Evolutionary conservation across 1,140 invertebrate genomes (phyloP), one percentile per base, ranked within the genome.

Genomic region (Mizuhopecten yessoensis): DNA sequence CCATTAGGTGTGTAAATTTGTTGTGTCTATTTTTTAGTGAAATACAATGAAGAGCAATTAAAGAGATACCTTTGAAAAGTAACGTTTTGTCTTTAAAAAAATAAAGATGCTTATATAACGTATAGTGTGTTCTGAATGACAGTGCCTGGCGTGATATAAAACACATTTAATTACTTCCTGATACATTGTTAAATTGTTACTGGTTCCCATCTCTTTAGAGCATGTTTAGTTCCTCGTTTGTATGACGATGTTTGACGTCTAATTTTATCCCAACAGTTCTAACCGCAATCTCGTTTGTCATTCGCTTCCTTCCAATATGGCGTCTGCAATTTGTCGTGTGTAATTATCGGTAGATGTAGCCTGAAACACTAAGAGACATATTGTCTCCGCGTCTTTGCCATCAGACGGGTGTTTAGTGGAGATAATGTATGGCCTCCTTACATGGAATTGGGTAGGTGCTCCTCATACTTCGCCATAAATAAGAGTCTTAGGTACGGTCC

Each of bases 381-480:
- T 75, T 75, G 57, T 75, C 57, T 29, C 57, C 9, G 57, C 57
- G 57, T 75, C 57, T 75, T 75, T 17, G 5, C 57, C 57, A 75
- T 75, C 57, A 75, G 57, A 75, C 57, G 57, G 57, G 57, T 75
- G 57, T 75, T 75, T 75, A 75, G 57, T 5, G 57, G 57, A 75
- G 15, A 75, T 75, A 75, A 75, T 75, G n/a, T 75, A 75, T n/a
- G 0, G n/a, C 57, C 17, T 75, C 57, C 57, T 75, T 75, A 75
- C 57, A 75, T 75, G 57, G 57, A 29, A 75, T 75, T 75, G 57
- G 57, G 57, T 75, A 75, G 57, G 57, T 75, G 57, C 57, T n/a
- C n/a, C 29, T 75, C 57, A 75, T 75, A 75, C 57, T 29, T 13
- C 57, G n/a, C 57, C 57, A 75, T 75, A n/a, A 75, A 75, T 75